Evolutionary conservation across 2,797 vertebrate genomes (phyloP).

Genomic region (Austrolebias charrua): DNA sequence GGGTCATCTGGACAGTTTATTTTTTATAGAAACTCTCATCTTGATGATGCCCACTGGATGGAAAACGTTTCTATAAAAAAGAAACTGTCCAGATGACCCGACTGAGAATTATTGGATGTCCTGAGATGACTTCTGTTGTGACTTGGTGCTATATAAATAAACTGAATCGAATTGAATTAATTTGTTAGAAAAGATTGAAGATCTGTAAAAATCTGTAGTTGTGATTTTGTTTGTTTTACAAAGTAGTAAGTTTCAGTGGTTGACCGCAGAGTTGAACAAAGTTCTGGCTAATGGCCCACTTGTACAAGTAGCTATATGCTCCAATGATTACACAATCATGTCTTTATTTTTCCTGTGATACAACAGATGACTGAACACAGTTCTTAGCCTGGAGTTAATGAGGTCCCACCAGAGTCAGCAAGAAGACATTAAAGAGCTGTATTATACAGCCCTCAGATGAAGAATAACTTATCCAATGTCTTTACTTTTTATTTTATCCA

Average conservation of each 20-base stretch:
- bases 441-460: constrained; percentile 60
- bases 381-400: constrained; percentile 69
- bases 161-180: too few relatives aligned
- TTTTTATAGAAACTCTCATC: too few relatives aligned
- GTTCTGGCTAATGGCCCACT: constrained; percentile 21
- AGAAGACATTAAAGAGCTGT: constrained; percentile 69
- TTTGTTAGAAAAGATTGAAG: too few relatives aligned
- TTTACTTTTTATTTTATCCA: constrained; percentile 29
- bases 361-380: constrained; percentile 48
- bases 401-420: constrained; percentile 73
- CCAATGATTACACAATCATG: constrained; percentile 49
- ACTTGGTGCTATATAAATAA: too few relatives aligned
- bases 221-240: neutral
- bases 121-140: too few relatives aligned
- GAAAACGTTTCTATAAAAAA: too few relatives aligned
- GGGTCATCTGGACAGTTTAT: too few relatives aligned
- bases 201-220: neutral
- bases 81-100: too few relatives aligned
- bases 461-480: constrained; percentile 32
- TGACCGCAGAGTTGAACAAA: constrained; percentile 5
- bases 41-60: too few relatives aligned
- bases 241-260: constrained; percentile 2
- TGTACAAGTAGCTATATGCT: constrained; percentile 37
- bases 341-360: constrained; percentile 50
- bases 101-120: too few relatives aligned